A percentile compares a stretch with the other conserved stretches of the same genome.
These are phyloP conservation scores for Ceratina japonica DNA, from an alignment of 1,140 invertebrate genomes.

Conservation along the genomic window DNA sequence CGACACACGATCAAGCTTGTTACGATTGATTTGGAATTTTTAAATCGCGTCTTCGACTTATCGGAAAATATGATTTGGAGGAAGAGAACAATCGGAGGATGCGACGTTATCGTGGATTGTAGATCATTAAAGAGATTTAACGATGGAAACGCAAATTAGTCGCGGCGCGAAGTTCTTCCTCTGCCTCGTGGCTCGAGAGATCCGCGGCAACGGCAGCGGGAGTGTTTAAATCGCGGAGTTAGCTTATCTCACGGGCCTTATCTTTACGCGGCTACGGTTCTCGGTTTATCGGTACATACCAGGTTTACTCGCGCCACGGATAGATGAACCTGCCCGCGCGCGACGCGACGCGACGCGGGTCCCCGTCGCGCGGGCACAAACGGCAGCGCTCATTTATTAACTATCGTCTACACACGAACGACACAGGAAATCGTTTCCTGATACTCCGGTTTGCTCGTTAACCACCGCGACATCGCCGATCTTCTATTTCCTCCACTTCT, in stretches of 20 bases:
- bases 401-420: neutral
- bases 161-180: slow-evolving; percentile 17
- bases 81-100: neutral
- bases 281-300: slow-evolving; percentile 27
- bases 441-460: neutral
- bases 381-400: neutral
- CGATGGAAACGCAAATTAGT: slow-evolving; percentile 42
- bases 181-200: neutral
- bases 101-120: slow-evolving; percentile 22
- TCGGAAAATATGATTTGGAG: no score
- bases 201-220: slow-evolving; percentile 31
- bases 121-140: slow-evolving; percentile 24
- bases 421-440: neutral
- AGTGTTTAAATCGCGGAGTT: slow-evolving; percentile 43
- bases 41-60: no score
- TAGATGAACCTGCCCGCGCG: slow-evolving; percentile 2
- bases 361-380: neutral
- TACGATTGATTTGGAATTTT: no score
- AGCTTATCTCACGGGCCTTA: slow-evolving; percentile 37
- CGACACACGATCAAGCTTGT: no score
- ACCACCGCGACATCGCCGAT: neutral
- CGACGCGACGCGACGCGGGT: neutral
- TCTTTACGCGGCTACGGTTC: slow-evolving; percentile 34
- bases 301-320: slow-evolving; percentile 22
- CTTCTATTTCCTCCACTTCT: neutral